These are phyloP conservation scores for Brachymystax lenok DNA, from an alignment of 2,797 vertebrate genomes.

Conservation along the genomic window DNA sequence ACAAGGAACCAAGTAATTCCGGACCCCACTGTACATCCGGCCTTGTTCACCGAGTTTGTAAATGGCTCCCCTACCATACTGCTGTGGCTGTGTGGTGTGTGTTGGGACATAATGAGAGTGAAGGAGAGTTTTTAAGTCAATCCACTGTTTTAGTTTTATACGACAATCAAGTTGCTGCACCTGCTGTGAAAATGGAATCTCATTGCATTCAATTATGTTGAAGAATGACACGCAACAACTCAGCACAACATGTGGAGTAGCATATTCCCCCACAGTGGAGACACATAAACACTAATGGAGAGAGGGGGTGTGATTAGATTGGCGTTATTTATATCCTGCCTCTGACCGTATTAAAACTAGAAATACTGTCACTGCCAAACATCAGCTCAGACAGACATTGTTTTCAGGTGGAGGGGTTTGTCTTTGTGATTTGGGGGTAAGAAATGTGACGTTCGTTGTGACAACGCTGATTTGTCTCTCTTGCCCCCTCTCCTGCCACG, in stretches of 20 bases:
- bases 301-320: slow-evolving; percentile 61
- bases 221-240: slow-evolving; percentile 46
- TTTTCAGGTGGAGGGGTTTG: not conserved
- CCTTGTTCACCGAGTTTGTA: too few relatives aligned
- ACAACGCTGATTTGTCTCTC: not conserved
- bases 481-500: not conserved
- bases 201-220: slow-evolving; percentile 75
- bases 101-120: not conserved
- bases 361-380: slow-evolving; percentile 27
- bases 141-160: slow-evolving; percentile 18
- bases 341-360: slow-evolving; percentile 53
- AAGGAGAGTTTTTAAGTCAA: not conserved
- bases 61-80: too few relatives aligned
- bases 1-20: too few relatives aligned
- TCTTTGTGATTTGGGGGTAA: not conserved
- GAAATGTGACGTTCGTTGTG: not conserved
- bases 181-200: slow-evolving; percentile 67
- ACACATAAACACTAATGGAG: slow-evolving; percentile 33
- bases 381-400: not conserved
- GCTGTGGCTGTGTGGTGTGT: not conserved
- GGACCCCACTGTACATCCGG: too few relatives aligned
- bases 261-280: slow-evolving; percentile 15
- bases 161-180: slow-evolving; percentile 35
- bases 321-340: slow-evolving; percentile 60
- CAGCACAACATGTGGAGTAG: slow-evolving; percentile 57